phyloP scores from a whole-genome alignment of 1,140 invertebrate genomes.

The Eufriesea mexicana region DNA sequence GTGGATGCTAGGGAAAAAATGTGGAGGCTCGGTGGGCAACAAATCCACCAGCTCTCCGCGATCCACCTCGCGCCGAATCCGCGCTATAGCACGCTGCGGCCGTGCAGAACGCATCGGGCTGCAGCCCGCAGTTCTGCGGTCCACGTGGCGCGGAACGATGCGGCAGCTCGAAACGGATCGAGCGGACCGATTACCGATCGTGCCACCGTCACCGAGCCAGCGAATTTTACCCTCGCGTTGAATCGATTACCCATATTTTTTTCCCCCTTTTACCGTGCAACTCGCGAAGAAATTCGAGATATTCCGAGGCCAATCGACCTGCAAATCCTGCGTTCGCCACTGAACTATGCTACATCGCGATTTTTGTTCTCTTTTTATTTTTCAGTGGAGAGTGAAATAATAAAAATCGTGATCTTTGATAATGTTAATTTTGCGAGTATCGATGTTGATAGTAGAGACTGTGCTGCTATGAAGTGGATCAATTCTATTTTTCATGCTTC shows the following conservation, averaged over 20 bases:
- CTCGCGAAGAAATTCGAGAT: neutral
- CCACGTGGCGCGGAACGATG: slow-evolving; percentile 22
- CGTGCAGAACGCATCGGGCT: slow-evolving; percentile 12
- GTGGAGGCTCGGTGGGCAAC: neutral
- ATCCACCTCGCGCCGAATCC: neutral
- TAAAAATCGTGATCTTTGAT: too few relatives aligned
- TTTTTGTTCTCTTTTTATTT: too few relatives aligned
- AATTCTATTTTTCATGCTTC: too few relatives aligned
- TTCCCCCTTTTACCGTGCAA: neutral
- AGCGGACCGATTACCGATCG: neutral
- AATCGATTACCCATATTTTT: neutral
- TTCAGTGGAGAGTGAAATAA: too few relatives aligned
- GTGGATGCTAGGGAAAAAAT: neutral
- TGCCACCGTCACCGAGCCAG: too few relatives aligned
- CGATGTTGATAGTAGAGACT: too few relatives aligned
- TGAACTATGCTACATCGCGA: too few relatives aligned
- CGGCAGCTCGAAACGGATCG: slow-evolving; percentile 6
- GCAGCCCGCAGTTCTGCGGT: slow-evolving; percentile 39
- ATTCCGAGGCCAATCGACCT: neutral
- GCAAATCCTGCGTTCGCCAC: neutral
- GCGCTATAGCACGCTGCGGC: neutral
- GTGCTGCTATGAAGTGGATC: too few relatives aligned
- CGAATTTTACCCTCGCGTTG: neutral
- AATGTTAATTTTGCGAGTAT: too few relatives aligned
- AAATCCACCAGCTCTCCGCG: neutral